Percentiles rank a stretch among this genome's conserved stretches.
Evolutionary conservation across 64 coral and sea anemone species (phyloP).

Genomic region (Pachyseris speciosa): DNA sequence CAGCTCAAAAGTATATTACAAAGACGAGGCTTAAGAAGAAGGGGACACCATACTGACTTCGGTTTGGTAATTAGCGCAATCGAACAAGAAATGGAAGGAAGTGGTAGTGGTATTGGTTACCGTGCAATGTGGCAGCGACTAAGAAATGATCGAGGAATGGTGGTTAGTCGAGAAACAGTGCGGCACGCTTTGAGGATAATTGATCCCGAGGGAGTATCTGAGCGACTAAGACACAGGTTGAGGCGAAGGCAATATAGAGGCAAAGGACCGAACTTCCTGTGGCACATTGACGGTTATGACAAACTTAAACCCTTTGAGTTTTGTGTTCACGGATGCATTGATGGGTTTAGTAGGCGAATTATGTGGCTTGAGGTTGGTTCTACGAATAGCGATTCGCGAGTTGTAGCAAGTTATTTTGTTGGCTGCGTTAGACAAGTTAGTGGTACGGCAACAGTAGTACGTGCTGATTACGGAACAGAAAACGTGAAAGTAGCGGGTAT

Average conservation of each 20-base stretch:
- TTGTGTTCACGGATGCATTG: conserved; percentile 6
- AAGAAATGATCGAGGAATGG: conserved; percentile 14
- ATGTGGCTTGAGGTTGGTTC: not conserved
- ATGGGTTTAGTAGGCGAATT: not conserved
- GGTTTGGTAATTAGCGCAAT: conserved; percentile 3
- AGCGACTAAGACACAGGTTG: conserved; percentile 53
- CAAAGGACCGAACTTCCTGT: conserved; percentile 54
- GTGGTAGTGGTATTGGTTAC: conserved; percentile 36
- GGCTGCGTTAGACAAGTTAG: not conserved
- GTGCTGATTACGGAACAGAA: no score
- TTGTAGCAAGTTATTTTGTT: not conserved
- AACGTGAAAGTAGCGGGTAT: no score
- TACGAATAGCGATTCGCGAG: not conserved
- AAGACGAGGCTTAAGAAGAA: conserved; percentile 17
- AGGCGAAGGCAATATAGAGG: conserved; percentile 32
- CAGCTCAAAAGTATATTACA: conserved; percentile 39
- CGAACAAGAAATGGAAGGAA: conserved; percentile 40
- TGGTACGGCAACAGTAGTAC: conserved; percentile 8
- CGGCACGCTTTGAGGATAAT: conserved; percentile 42
- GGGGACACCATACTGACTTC: not conserved
- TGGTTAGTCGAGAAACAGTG: conserved; percentile 53
- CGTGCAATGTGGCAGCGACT: conserved; percentile 46
- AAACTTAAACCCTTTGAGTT: conserved; percentile 41
- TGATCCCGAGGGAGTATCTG: conserved; percentile 52
- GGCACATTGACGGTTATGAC: conserved; percentile 58